These are phyloP conservation scores for Julus scanicus DNA, from an alignment of 2,888 invertebrate genomes.

Conservation along the genomic window DNA sequence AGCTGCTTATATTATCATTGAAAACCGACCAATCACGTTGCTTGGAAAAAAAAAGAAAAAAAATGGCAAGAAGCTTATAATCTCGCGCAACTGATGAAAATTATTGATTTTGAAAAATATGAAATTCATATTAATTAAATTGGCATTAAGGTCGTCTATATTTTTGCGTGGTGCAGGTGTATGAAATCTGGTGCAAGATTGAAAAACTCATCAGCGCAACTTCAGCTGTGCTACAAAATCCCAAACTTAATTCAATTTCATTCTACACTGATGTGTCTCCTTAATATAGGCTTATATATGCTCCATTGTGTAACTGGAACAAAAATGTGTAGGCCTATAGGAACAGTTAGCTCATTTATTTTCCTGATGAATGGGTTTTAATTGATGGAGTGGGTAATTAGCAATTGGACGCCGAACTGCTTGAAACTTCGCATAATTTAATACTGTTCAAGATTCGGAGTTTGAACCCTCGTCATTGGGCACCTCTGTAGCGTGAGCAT, in stretches of 20 bases:
- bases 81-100: not conserved
- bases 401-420: constrained; percentile 48
- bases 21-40: constrained; percentile 8
- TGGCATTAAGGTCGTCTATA: constrained; percentile 33
- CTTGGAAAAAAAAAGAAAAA: not conserved
- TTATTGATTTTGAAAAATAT: constrained; percentile 33
- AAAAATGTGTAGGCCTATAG: constrained; percentile 3
- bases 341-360: constrained; percentile 32
- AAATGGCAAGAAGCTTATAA: not conserved
- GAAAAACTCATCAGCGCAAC: constrained; percentile 22
- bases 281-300: not conserved
- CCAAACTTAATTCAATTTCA: constrained; percentile 14
- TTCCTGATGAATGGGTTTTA: constrained; percentile 50
- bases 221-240: constrained; percentile 33
- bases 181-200: constrained; percentile 26
- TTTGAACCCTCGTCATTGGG: not conserved
- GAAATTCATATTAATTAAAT: constrained; percentile 33
- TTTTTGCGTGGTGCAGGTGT: constrained; percentile 19
- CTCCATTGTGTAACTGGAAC: not conserved
- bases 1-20: not conserved
- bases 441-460: constrained; percentile 31
- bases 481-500: not conserved
- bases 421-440: constrained; percentile 47
- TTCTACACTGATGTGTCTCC: not conserved
- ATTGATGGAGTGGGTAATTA: constrained; percentile 54